Evolutionary conservation across 2,888 invertebrate genomes (phyloP).

Genomic region (Pristionchus fissidentatus): DNA sequence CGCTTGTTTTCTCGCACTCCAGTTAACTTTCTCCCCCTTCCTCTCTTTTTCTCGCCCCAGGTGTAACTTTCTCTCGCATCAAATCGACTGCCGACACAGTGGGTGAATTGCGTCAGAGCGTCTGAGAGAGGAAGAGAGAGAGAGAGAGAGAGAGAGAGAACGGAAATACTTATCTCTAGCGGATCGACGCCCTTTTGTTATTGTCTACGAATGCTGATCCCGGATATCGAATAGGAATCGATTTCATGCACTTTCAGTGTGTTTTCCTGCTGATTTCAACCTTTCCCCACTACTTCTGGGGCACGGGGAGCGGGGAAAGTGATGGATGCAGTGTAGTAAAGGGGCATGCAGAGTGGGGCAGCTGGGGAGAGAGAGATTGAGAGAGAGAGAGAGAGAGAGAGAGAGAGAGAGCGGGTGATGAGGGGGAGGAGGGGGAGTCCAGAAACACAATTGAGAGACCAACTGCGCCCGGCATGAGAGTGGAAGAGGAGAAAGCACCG

Average conservation of each 20-base stretch:
- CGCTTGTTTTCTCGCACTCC: no score
- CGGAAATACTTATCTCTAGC: no score
- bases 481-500: background rate
- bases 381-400: background rate
- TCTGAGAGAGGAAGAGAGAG: background rate
- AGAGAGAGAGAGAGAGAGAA: no score
- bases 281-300: background rate
- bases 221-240: no score
- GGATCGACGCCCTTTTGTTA: no score
- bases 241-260: background rate
- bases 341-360: no score
- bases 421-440: background rate
- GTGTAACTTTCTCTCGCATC: slow-evolving; percentile 29
- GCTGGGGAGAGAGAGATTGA: background rate
- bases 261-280: background rate
- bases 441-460: background rate
- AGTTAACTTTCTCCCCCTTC: background rate
- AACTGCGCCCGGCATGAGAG: background rate
- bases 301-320: no score
- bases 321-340: slow-evolving; percentile 32
- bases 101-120: no score
- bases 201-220: no score
- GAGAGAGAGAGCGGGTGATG: background rate
- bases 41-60: slow-evolving; percentile 9
- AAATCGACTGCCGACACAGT: background rate